Base-by-base conservation (phyloP, 2,888 invertebrate genomes). In the Rotaria macrura region DNA sequence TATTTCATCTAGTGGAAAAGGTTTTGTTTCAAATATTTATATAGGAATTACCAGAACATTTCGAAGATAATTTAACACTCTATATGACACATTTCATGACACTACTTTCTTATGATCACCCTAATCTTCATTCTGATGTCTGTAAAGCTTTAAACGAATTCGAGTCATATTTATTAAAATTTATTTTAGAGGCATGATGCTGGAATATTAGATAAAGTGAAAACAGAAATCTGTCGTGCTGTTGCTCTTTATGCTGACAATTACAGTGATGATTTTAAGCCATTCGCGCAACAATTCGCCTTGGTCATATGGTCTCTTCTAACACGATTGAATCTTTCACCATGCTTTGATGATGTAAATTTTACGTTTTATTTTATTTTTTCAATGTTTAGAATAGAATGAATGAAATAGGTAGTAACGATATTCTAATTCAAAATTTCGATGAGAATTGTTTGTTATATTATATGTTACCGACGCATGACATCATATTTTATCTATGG, bases 171-270 rank as follows among this genome's bases (percentile, higher is more conserved):
- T 49, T 43, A 43, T 49, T 49, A 3, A 49, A 49, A 49, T 17
- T 14, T 29, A 3, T 25, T 29, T 29, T 88, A 95, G 93, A 94
- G 94, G 87, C 94, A 95, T 84, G 95, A 95, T 88, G 94, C 96
- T 0, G 96, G 96, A 0, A 92, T 96, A 3, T 92, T 97, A 89
- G 97, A 97, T 90, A 94, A 95, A 89, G 92, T 97, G 0, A 95
- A 96, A 88, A 95, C 96, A 0, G 97, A 97, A 92, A 94, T 99
- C 57, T 99, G 98, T 91, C 96, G 97, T 90, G 97, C 97, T 90
- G 94, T 97, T 25, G 93, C 91, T 2, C 92, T 99, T 85, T 99
- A 97, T 91, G 97, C 98, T 0, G 95, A 96, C 89, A 97, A 97
- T 90, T 99, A 99, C 89, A 96, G 97, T 89, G 98, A 99, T 91